Evolutionary conservation across 2,113 vertebrate species (phyloP).

Genomic region (Coptodon bakossiorum): DNA sequence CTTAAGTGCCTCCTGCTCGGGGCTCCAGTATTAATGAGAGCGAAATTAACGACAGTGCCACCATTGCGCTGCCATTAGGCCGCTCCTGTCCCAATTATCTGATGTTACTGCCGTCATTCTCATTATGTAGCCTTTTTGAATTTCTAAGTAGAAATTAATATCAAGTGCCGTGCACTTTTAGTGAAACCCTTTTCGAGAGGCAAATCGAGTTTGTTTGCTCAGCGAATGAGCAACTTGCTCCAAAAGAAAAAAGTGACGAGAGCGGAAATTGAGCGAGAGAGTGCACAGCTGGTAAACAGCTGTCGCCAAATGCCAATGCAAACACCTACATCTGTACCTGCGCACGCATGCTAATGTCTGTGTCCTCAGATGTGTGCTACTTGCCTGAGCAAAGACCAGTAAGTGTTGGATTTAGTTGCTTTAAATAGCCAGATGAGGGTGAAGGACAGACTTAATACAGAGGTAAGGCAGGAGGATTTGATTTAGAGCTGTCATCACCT

Average conservation of each 20-base stretch:
- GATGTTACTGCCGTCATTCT: conserved; percentile 15
- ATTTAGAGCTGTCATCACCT: not conserved
- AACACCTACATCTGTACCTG: not conserved
- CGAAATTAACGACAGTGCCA: conserved; percentile 26
- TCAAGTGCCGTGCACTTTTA: not conserved
- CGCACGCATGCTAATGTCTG: not conserved
- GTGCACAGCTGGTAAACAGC: not conserved
- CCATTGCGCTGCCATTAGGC: conserved; percentile 31
- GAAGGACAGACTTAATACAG: not conserved
- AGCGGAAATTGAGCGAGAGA: not conserved
- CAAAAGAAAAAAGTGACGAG: not conserved
- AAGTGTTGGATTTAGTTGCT: not conserved
- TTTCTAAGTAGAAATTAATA: not conserved
- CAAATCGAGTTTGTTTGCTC: not conserved
- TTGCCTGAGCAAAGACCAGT: not conserved
- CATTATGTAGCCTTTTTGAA: not conserved
- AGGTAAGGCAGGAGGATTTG: not conserved
- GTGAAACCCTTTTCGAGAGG: not conserved
- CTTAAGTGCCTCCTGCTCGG: conserved; percentile 37
- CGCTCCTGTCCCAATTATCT: conserved; percentile 52
- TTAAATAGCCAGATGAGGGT: not conserved
- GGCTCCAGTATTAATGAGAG: conserved; percentile 50
- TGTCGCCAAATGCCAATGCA: not conserved
- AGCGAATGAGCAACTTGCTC: not conserved
- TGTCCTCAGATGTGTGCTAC: not conserved